Base-by-base conservation (phyloP, 2,888 invertebrate species). In the Xanthostigma xanthostigma region DNA sequence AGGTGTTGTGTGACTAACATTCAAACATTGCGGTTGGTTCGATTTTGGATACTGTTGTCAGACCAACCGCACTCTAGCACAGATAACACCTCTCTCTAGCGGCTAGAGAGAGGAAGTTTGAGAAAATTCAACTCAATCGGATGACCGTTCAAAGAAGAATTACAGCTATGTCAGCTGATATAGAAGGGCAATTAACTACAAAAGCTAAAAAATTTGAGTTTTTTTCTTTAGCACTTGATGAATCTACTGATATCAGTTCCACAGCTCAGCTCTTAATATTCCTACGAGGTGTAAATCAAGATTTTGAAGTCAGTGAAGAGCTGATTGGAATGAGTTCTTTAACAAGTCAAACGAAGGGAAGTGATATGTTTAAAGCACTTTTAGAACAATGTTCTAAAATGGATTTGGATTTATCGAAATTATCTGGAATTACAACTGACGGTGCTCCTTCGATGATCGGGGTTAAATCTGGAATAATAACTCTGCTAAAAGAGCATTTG, bases 261-360 rank as follows among this genome's bases (percentile, higher is more conserved):
- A 53, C 44, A 36, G 51, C 50, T 41, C 52, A 50, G 46, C 48
- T 53, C 37, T 34, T 51, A 34, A 50, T 52, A 45, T 53, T 50
- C 52, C 41, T 53, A 44, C 44, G 50, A 53, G 52, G 50, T 46
- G 46, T 50, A 44, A 49, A 53, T 45, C 39, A 49, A 36, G 42
- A 49, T 14, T 51, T 46, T 38, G 39, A 41, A 39, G 46, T 46
- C 33, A 46, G 40, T 27, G 46, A 46, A 13, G 46, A 46, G 39
- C 38, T 46, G 46, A 46, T 46, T 46, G 46, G 46, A 46, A 46
- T 46, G 46, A 17, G 46, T 38, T 40, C 44, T 39, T 40, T 49
- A 45, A 10, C 40, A 39, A 41, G 37, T 49, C 49, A 49, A 49
- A 45, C 49, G 27, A 49, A 44, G 27, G 34, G 49, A 14, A 45